Conservation (phyloP, 2,113 vertebrate species). For the Typhlomys cinereus region DNA sequence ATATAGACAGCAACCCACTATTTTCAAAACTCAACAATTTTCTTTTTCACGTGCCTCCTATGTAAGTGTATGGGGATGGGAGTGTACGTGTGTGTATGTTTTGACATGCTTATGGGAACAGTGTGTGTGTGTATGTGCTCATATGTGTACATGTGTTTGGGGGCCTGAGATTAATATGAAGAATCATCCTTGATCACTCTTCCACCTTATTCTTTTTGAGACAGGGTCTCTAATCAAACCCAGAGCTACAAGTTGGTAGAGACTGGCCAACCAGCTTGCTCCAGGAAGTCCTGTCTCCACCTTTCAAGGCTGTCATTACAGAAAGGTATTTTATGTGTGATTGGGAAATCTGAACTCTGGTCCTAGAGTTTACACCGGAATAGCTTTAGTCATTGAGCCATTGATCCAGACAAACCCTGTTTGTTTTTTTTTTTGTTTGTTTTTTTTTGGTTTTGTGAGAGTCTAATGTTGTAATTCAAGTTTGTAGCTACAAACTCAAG, state of each 20-base stretch:
- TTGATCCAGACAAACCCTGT: too few relatives aligned
- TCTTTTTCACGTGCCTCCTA: not conserved
- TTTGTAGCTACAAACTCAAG: not conserved
- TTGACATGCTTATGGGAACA: not conserved
- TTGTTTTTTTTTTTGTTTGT: not conserved
- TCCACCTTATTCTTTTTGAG: too few relatives aligned
- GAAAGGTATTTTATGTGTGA: too few relatives aligned
- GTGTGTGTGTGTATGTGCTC: not conserved
- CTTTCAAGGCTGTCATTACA: not conserved
- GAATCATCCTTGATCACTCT: too few relatives aligned
- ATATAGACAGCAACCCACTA: not conserved
- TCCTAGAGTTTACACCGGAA: too few relatives aligned
- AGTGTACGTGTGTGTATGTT: not conserved
- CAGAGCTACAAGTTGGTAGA: too few relatives aligned
- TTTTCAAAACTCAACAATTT: too few relatives aligned
- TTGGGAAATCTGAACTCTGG: too few relatives aligned
- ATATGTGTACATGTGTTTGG: not conserved
- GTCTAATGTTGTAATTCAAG: not conserved
- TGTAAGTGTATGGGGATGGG: not conserved
- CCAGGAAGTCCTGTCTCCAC: not conserved
- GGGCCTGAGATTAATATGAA: too few relatives aligned
- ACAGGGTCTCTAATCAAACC: too few relatives aligned
- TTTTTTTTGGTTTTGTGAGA: not conserved
- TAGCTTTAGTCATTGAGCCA: too few relatives aligned
- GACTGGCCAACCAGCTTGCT: too few relatives aligned